These are phyloP conservation scores for Lysiphlebus fabarum DNA, from an alignment of 1,140 invertebrate genomes.

Conservation along the genomic window DNA sequence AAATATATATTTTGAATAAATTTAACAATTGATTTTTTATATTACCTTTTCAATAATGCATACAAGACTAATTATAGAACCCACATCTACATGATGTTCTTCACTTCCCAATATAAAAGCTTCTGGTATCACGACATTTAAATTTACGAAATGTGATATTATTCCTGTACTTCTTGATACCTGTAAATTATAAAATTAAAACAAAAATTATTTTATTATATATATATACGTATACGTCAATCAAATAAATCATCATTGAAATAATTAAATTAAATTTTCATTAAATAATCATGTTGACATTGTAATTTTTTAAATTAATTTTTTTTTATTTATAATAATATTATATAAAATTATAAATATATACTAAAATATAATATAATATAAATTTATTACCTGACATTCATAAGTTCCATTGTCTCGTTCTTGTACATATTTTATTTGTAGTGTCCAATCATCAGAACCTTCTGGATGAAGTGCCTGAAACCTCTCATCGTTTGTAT, in stretches of 20 bases:
- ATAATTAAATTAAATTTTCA: no score
- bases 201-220: slow-evolving; percentile 11
- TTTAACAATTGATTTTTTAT: no score
- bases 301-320: no score
- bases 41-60: slow-evolving; percentile 91
- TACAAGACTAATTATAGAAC: slow-evolving; percentile 85
- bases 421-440: slow-evolving; percentile 90
- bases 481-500: slow-evolving; percentile 89
- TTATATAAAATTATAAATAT: no score
- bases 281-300: no score
- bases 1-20: no score
- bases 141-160: slow-evolving; percentile 82
- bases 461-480: slow-evolving; percentile 72
- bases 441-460: slow-evolving; percentile 83
- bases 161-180: slow-evolving; percentile 81
- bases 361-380: no score
- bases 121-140: slow-evolving; percentile 83
- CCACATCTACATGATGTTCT: slow-evolving; percentile 85
- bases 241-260: not conserved
- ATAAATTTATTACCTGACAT: slow-evolving; percentile 75
- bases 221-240: slow-evolving; percentile 5
- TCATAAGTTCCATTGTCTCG: slow-evolving; percentile 92
- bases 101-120: slow-evolving; percentile 83
- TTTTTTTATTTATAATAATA: no score
- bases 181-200: slow-evolving; percentile 57